Base-by-base conservation (phyloP, 2,888 invertebrate species). In the Cyclophora albipunctata region DNA sequence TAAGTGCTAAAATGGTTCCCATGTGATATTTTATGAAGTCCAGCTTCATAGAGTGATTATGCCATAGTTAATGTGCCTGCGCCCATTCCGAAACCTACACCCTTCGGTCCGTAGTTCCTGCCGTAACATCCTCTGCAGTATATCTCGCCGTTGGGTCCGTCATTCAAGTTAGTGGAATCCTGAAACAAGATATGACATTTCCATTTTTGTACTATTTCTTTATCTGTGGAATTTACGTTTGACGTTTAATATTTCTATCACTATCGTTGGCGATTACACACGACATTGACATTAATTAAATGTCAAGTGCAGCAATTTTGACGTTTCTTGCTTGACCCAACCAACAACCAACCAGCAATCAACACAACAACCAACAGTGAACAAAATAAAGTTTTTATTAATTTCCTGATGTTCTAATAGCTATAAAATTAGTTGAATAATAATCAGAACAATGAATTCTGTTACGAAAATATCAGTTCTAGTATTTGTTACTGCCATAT, bases 91-190 rank as follows among this genome's bases (percentile, higher is more conserved):
- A 93, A 97, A 60, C 97, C 97, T 70, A 96, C 95, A 64, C 96
- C 96, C 78, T 94, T 95, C 42, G 96, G 96, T 50, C 96, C 96
- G 75, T 91, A 97, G 83, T 94, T 94, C 72, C 94, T 92, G 64
- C 94, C 94, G 82, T 97, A 97, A 85, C 96, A 97, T 63, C 95
- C 92, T 78, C 95, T 92, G 90, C 97, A 98, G 90, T 96, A 98
- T 75, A 98, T 96, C 77, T 98, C 96, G 50, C 95, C 95, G 78
- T 97, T 95, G 55, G 98, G 97, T 62, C 94, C 97, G 73, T 97
- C 97, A 76, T 95, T 96, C 67, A 96, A 90, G 76, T 95, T 96
- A 72, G 96, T 96, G 64, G 96, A 96, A 86, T 97, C 97, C 84
- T 92, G 75, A 45, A 81, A 78, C 53, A 71, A 70, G 20, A 20